Conservation (phyloP, 1,140 invertebrate genomes). For the Pemphigus obesinymphae region DNA sequence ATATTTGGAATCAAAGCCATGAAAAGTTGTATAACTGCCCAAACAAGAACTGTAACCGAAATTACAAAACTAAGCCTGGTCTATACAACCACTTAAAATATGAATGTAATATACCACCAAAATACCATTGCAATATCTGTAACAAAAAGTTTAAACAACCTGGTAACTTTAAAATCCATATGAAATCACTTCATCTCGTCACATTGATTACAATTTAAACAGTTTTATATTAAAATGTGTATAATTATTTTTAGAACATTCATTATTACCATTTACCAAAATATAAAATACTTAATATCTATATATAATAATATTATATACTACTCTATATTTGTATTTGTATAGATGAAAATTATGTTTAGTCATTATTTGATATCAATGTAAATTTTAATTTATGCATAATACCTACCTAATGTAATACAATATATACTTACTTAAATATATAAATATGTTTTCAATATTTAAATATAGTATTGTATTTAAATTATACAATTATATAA, state of each 20-base stretch:
- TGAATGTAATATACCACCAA: conserved; percentile 55
- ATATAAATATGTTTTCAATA: not conserved
- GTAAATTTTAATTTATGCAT: not conserved
- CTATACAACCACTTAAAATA: conserved; percentile 56
- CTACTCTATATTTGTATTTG: not conserved
- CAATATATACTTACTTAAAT: no score
- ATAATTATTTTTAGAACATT: not conserved
- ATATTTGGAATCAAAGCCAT: not conserved
- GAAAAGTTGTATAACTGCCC: conserved; percentile 18
- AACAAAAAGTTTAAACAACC: conserved; percentile 49
- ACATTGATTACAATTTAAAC: conserved; percentile 24
- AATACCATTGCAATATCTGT: conserved; percentile 54
- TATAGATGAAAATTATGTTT: not conserved
- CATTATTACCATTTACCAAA: no score
- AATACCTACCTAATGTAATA: not conserved
- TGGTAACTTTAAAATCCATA: conserved; percentile 48
- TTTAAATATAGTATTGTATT: not conserved
- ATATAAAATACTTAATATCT: no score
- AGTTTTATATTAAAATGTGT: not conserved
- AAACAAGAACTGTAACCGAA: conserved; percentile 50
- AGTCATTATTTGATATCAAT: not conserved
- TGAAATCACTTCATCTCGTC: conserved; percentile 44
- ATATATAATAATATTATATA: no score
- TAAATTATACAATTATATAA: not conserved
- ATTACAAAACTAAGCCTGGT: conserved; percentile 51